Base-by-base conservation (phyloP, 2,113 vertebrate genomes). In the Hemicordylus capensis region DNA sequence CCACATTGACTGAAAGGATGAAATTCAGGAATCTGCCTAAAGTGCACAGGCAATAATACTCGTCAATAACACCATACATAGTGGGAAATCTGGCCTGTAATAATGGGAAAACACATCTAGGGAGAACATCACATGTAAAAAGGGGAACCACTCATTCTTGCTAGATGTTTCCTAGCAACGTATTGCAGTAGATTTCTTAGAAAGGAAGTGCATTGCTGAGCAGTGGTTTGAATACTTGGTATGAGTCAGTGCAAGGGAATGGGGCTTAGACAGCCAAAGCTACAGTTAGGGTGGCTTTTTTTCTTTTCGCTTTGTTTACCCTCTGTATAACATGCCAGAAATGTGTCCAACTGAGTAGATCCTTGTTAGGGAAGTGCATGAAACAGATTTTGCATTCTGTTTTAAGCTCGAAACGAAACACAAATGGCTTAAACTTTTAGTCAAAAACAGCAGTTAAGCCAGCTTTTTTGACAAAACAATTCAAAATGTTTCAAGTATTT, bases 111-210 rank as follows among this genome's bases (percentile, higher is more conserved):
- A 39, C 26, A 58, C 51, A 69, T 69, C 59, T 7, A 9, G 22
- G 34, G 46, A 70, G 48, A 39, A 56, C 31, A 19, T 37, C 31
- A 19, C 14, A 44, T 26, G 1, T 26, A 42, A 0, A 6, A 2
- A 3, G 0, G 2, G 2, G 17, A 3, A 3, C 28, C 39, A 22
- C 12, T 26, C 59, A 0, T 69, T 28, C 4, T 51, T 73, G 24
- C 9, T 37, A 24, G 6, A 4, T 66, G 87, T 88, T 86, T 87
- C 90, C 78, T 85, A 83, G 93, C 84, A 89, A 86, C 85, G 83
- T 42, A 51, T n/a, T 91, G 51, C 31, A 12, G 39, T 6, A 31
- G 44, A 9, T 10, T 9, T 6, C 58, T 8, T 34, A 1, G 54
- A 6, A 0, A 11, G 51, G 66, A 75, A 46, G 77, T 63, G 59